Evolutionary conservation across 2,113 vertebrate genomes (phyloP), one percentile per base, ranked within the genome.

Genomic region (Vicugna pacos): DNA sequence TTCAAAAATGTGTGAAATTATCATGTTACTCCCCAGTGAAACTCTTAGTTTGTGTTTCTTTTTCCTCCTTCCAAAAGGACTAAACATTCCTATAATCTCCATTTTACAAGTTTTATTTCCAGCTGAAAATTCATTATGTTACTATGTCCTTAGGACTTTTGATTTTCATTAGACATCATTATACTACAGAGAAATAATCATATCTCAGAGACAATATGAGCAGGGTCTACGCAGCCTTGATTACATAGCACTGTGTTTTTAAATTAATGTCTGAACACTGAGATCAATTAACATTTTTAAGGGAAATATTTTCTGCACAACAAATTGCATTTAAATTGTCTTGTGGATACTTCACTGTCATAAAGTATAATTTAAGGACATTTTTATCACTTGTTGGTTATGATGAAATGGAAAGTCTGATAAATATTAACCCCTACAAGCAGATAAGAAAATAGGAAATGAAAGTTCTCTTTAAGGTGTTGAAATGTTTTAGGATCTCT

Each of bases 131-230:
- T 96, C 91, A 67, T 82, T 86, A 22, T 38, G 60, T 16, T 90
- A 3, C 10, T n/a, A 50, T 75, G 48, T 95, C 89, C 92, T 97
- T 95, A 95, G 38, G 90, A 96, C n/a, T 94, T 97, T 94, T 58
- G 38, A 16, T 82, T 96, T 97, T 98, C 94, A 96, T 97, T 97
- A 98, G 86, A 97, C 67, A 93, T 93, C 69, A 96, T 93, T 97
- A 92, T 70, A 73, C 96, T 90, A 95, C 58, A 87, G 92, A 97
- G 96, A 98, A 89, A 95, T 86, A 64, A 72, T 93, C 84, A 67
- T 28, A 81, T 88, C 92, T 96, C 58, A 79, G 26, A 96, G 60
- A 97, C 30, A 75, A 12, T 92, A 76, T 64, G 97, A 98, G 92
- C 64, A 97, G 92, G 73, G 6, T 15, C 32, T 98, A 93, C 89